Conservation (phyloP, 2,797 vertebrate genomes). For the Melanotaenia boesemani region DNA sequence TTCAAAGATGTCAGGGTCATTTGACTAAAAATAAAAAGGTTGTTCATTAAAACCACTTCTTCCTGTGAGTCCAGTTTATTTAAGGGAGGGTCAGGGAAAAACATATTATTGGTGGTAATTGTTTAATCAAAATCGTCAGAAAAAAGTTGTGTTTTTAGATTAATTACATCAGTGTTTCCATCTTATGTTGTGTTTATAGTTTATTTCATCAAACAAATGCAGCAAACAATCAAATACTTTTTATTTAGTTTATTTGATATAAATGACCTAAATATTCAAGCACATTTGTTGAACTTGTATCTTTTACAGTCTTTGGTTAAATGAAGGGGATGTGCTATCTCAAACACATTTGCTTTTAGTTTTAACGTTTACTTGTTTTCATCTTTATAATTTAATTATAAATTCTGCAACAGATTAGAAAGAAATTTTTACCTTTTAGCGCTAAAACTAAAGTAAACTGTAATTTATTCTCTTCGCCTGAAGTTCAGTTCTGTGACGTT, state of each 20-base stretch:
- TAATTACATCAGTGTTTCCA: background rate
- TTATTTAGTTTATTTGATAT: no score
- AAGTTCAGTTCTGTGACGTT: constrained; percentile 1
- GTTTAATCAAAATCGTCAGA: background rate
- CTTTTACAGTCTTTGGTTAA: background rate
- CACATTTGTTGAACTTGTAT: no score
- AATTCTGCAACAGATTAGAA: background rate
- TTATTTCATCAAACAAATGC: background rate
- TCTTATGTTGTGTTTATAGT: background rate
- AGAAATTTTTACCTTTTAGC: background rate
- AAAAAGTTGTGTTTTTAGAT: background rate
- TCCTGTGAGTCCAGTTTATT: background rate
- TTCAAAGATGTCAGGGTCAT: background rate
- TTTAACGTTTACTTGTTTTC: background rate
- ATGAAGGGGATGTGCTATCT: background rate
- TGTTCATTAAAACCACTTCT: background rate
- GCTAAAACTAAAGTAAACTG: background rate
- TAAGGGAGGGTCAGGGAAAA: background rate
- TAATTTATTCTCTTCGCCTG: background rate
- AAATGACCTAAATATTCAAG: no score
- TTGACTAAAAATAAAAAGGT: background rate
- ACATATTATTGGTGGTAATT: background rate
- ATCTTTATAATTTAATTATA: background rate
- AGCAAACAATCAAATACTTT: no score
- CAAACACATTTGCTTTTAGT: background rate